Conservation (phyloP, 1,140 invertebrate genomes). For the Danaus melanippus region DNA sequence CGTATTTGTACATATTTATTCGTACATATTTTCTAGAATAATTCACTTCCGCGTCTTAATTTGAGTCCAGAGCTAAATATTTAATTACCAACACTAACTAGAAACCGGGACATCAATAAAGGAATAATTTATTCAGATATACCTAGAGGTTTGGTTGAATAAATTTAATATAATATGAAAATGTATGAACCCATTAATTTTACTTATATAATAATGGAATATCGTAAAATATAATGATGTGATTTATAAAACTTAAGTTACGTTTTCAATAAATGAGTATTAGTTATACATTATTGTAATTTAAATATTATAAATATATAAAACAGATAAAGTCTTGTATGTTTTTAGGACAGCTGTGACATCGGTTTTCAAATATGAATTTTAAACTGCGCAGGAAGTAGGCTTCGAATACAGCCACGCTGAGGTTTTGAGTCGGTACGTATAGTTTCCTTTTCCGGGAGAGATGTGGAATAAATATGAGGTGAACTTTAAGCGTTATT, state of each 20-base stretch:
- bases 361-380: slow-evolving; percentile 19
- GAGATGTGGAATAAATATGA: slow-evolving; percentile 27
- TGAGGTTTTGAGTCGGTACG: slow-evolving; percentile 29
- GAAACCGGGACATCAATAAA: slow-evolving; percentile 22
- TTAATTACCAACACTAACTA: slow-evolving; percentile 35
- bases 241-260: too few relatives aligned
- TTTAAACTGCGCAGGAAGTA: slow-evolving; percentile 30
- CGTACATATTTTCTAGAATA: slow-evolving; percentile 14
- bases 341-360: too few relatives aligned
- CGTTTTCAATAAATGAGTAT: too few relatives aligned
- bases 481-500: not conserved
- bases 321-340: too few relatives aligned
- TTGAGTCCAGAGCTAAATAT: slow-evolving; percentile 35
- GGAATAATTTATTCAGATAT: slow-evolving; percentile 23
- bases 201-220: too few relatives aligned
- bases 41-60: slow-evolving; percentile 20
- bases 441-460: slow-evolving; percentile 31
- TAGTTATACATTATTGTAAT: too few relatives aligned
- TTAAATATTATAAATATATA: too few relatives aligned
- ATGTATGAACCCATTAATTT: too few relatives aligned
- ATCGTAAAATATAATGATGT: too few relatives aligned
- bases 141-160: slow-evolving; percentile 6
- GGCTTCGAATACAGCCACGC: slow-evolving; percentile 32
- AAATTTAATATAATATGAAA: slow-evolving; percentile 7
- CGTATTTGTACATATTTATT: too few relatives aligned